Evolutionary conservation across 1,140 invertebrate species (phyloP).

Genomic region (Ectropis grisescens): DNA sequence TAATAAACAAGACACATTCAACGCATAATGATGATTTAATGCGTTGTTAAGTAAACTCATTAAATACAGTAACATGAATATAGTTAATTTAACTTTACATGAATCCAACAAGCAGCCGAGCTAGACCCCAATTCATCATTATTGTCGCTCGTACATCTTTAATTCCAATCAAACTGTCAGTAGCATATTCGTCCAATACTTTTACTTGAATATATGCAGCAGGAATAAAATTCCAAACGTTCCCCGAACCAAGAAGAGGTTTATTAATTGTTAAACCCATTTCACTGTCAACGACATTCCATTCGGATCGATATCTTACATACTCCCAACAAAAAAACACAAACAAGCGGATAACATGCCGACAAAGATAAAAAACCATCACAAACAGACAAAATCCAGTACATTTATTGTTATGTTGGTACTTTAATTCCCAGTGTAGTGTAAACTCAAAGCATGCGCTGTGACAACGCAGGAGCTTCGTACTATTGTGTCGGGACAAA

Average conservation of each 20-base stretch:
- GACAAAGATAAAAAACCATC: constrained; percentile 47
- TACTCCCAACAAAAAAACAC: constrained; percentile 30
- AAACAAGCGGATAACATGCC: constrained; percentile 35
- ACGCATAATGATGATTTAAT: no score
- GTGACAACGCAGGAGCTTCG: constrained; percentile 41
- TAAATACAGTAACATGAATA: no score
- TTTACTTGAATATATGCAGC: no score
- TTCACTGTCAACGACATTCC: constrained; percentile 63
- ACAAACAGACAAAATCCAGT: constrained; percentile 38
- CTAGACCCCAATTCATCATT: no score
- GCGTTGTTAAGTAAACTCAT: no score
- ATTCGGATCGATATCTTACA: constrained; percentile 46
- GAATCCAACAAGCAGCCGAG: no score
- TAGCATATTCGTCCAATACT: no score
- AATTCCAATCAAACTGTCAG: no score
- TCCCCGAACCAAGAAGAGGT: constrained; percentile 34
- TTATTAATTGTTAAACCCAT: constrained; percentile 65
- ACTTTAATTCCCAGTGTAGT: constrained; percentile 65
- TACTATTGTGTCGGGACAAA: constrained; percentile 41
- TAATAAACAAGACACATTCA: no score
- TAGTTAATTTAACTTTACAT: no score
- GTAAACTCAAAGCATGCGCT: constrained; percentile 56
- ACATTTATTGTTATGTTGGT: constrained; percentile 42
- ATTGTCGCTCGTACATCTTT: no score
- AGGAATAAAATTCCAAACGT: constrained; percentile 24